Conservation (phyloP, 2,888 invertebrate genomes). For the Alsophila aescularia region DNA sequence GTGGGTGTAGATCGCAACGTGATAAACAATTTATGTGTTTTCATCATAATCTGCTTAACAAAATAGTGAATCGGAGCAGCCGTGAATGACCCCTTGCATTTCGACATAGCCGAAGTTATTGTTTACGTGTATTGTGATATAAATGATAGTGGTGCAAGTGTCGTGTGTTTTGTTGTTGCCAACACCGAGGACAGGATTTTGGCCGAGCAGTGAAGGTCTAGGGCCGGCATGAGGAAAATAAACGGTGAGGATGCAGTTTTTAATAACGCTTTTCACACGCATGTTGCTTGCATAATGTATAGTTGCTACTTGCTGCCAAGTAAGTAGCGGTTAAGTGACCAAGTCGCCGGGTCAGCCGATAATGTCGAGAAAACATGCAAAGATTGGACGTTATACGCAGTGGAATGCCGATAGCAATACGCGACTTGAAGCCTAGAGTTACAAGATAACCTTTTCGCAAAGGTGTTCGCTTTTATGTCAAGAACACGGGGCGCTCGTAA, state of each 20-base stretch:
- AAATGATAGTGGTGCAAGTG: constrained; percentile 66
- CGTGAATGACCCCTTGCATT: constrained; percentile 45
- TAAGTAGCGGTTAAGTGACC: constrained; percentile 59
- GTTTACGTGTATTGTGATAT: constrained; percentile 63
- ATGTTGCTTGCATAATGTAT: constrained; percentile 27
- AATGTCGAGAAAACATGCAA: constrained; percentile 43
- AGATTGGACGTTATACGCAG: constrained; percentile 38
- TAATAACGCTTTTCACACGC: constrained; percentile 32
- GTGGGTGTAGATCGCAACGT: constrained; percentile 77
- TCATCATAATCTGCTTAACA: constrained; percentile 67
- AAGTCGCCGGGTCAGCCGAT: constrained; percentile 56
- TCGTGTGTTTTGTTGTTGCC: constrained; percentile 78
- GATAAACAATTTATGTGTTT: constrained; percentile 75
- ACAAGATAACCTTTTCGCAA: constrained; percentile 53
- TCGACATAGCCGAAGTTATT: constrained; percentile 42
- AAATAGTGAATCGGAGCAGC: constrained; percentile 50
- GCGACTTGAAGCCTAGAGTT: constrained; percentile 31
- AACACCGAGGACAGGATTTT: constrained; percentile 73
- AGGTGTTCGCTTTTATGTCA: constrained; percentile 54
- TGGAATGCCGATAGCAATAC: constrained; percentile 35
- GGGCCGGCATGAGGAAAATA: constrained; percentile 80
- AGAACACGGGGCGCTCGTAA: constrained; percentile 56
- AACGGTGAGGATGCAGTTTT: constrained; percentile 66
- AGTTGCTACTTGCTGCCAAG: constrained; percentile 43
- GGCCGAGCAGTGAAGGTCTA: constrained; percentile 76